Evolutionary conservation across 2,113 vertebrate genomes (phyloP), one percentile per base, ranked within the genome.

Genomic region (Tiliqua scincoides): DNA sequence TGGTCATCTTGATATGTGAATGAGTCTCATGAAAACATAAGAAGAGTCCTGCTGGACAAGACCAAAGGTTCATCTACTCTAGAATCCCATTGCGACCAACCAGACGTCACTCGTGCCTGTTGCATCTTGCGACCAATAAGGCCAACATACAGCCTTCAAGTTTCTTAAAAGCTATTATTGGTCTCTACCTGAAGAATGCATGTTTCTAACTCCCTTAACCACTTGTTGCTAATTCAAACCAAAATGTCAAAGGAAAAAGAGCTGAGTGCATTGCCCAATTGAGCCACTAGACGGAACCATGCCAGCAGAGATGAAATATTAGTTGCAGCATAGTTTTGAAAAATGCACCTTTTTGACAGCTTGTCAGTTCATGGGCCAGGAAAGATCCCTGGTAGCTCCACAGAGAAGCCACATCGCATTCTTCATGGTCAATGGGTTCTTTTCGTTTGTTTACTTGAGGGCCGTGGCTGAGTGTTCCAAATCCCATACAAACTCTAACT

Each of bases 291-390:
- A 85, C 90, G 92, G 93, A 94, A 79, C 63, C 59, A 72, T 94
- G 92, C 90, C 79, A 91, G 80, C 78, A 75, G 85, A 92, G 85
- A 90, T 93, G 90, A 95, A 95, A 93, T 94, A 94, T 90, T 88
- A 89, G 88, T 93, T 84, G 68, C 68, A 78, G 83, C 90, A 76
- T 91, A 84, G 92, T 94, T 80, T 72, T 79, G 23, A 80, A 70
- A 89, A 88, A 89, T 79, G 84, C 27, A 80, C 57, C 71, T 85
- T 68, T 1, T 95, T 93, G 92, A 82, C 89, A 91, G 89, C 87
- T 48, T 90, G 91, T 94, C 12, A 18, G 83, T 93, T 93, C 82
- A 78, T 84, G 67, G 59, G 84, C 91, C 91, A 91, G 65, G 86
- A 93, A 86, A 91, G 79, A 87, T 92, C 32, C 11, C 74, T 75